Percentiles rank a stretch among this genome's conserved stretches.
These are phyloP conservation scores for Echiichthys vipera DNA, from an alignment of 2,797 vertebrate genomes.

Conservation along the genomic window DNA sequence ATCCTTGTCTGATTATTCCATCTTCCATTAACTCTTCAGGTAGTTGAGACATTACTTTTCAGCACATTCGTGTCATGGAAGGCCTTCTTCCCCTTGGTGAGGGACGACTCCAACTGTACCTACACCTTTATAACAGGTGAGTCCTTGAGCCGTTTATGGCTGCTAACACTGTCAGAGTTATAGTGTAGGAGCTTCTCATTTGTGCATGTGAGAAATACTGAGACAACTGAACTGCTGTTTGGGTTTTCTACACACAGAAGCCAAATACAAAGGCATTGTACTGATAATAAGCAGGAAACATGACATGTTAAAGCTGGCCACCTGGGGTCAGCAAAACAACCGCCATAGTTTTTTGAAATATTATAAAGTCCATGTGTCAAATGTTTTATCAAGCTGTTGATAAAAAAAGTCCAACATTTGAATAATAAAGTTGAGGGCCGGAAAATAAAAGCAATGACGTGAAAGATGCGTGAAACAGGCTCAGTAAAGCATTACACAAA, in stretches of 20 bases:
- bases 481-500: no score
- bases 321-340: no score
- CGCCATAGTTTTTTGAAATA: no score
- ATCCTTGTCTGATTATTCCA: neutral
- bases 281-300: no score
- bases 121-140: constrained; percentile 91
- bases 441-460: no score
- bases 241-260: neutral
- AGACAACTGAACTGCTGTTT: neutral
- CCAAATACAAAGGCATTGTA: neutral
- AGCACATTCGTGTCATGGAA: constrained; percentile 89
- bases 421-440: no score
- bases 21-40: constrained; percentile 61
- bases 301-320: no score
- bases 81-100: constrained; percentile 85
- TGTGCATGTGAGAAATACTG: neutral
- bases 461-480: no score
- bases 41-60: constrained; percentile 84
- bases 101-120: constrained; percentile 81
- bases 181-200: neutral
- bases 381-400: no score
- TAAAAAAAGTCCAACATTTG: no score
- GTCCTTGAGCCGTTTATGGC: neutral
- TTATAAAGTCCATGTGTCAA: no score
- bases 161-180: neutral